Base-by-base conservation (phyloP, 2,113 vertebrate species). In the Sander lucioperca region DNA sequence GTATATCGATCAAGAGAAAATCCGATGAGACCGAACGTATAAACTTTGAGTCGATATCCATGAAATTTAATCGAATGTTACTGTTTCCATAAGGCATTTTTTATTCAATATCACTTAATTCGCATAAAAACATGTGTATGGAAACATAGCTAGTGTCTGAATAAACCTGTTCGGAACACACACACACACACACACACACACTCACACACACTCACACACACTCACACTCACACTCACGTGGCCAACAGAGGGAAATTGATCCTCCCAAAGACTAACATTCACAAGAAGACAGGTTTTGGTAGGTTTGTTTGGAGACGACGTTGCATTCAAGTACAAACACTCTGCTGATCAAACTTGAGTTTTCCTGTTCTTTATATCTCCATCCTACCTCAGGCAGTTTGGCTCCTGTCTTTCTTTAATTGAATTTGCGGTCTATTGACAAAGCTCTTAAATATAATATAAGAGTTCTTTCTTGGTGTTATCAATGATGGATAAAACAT, bases 271-370 rank as follows among this genome's bases (percentile, higher is more conserved):
- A 30, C 30, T 30, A 30, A 74, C 82, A 80, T 54, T n/a, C 79
- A 61, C 62, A 16, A 10, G 19, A 21, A 47, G 4, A 16, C 39
- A 0, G 9, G 53, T 70, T 73, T 30, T 30, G 39, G 19, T 9
- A 0, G 25, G 33, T 48, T 79, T 85, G 67, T 82, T 74, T 77
- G 78, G 72, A 82, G 74, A 61, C 56, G 0, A 36, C 1, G 21
- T 77, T 69, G 48, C 77, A n/a, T 76, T 79, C 43, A 68, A 72
- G 59, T 56, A n/a, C n/a, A n/a, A n/a, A n/a, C n/a, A n/a, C 10
- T 1, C n/a, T 56, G 58, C 73, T 54, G 56, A 75, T 79, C 62
- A 45, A 47, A 68, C 62, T 21, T 5, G 30, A 64, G 53, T 79
- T 64, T 79, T 75, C 27, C 27, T 14, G 3, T 36, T 56, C 57